phyloP scores from a whole-genome alignment of 1,140 invertebrate genomes.

The Phymastichus coffea region DNA sequence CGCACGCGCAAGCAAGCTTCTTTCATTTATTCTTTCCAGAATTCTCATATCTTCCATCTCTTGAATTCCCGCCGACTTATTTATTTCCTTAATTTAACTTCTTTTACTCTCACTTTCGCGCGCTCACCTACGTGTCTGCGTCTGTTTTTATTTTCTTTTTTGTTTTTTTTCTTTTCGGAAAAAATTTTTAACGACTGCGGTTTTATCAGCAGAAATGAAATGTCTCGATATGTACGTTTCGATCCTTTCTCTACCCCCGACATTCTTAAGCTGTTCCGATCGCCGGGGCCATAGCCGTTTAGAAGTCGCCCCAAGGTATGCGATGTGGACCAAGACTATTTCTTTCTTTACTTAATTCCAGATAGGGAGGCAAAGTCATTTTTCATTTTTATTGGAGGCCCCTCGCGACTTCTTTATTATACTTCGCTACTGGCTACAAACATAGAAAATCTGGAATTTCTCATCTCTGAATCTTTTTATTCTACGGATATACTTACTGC shows the following conservation, averaged over 20 bases:
- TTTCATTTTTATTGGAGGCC: constrained; percentile 38
- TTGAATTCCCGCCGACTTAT: constrained; percentile 1
- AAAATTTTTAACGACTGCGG: no score
- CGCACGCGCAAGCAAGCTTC: neutral
- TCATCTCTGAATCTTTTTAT: constrained; percentile 1
- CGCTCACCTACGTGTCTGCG: no score
- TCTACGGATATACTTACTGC: no score
- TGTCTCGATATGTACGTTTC: no score
- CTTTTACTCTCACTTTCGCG: neutral
- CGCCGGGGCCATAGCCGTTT: constrained; percentile 17
- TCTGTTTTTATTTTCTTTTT: constrained; percentile 25
- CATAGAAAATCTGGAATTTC: constrained; percentile 5
- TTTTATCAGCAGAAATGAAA: no score
- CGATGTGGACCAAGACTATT: constrained; percentile 27
- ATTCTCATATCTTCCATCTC: neutral
- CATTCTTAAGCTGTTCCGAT: constrained; percentile 16
- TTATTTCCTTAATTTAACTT: constrained; percentile 13
- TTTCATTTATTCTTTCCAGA: constrained; percentile 17
- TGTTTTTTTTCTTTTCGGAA: constrained; percentile 22
- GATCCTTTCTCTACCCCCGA: constrained; percentile 1
- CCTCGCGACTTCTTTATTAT: constrained; percentile 24
- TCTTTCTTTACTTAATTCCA: constrained; percentile 33
- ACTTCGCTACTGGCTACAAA: constrained; percentile 4
- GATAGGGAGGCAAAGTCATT: constrained; percentile 24
- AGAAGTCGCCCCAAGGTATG: constrained; percentile 28